These are phyloP conservation scores for Oryzias javanicus DNA, from an alignment of 2,113 vertebrate genomes.

Conservation along the genomic window DNA sequence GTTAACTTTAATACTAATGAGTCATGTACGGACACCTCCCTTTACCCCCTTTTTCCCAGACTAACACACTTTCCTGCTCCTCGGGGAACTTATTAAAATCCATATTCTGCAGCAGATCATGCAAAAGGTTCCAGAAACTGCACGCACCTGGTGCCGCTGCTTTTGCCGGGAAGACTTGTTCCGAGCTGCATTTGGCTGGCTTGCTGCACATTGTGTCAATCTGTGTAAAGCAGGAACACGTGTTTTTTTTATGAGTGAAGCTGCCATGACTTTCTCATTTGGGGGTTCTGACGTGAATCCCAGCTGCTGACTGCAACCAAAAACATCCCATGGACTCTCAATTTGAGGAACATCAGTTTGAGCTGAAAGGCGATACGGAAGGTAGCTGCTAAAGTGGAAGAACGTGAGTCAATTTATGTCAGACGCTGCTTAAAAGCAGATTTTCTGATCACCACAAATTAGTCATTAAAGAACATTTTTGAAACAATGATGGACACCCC, in stretches of 20 bases:
- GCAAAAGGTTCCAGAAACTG: slow-evolving; percentile 66
- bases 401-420: slow-evolving; percentile 24
- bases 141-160: slow-evolving; percentile 65
- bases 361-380: slow-evolving; percentile 41
- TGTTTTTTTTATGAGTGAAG: slow-evolving; percentile 7
- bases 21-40: slow-evolving; percentile 36
- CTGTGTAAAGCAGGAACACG: slow-evolving; percentile 1
- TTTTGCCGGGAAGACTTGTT: slow-evolving; percentile 32
- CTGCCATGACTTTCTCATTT: slow-evolving; percentile 25
- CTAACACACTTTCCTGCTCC: slow-evolving; percentile 60
- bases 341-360: slow-evolving; percentile 67
- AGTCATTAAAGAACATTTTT: neutral
- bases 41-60: slow-evolving; percentile 60
- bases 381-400: slow-evolving; percentile 50
- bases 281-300: slow-evolving; percentile 42
- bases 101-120: slow-evolving; percentile 67
- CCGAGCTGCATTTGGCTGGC: slow-evolving; percentile 32
- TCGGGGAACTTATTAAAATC: slow-evolving; percentile 78
- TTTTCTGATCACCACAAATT: neutral
- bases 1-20: slow-evolving; percentile 34
- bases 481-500: no score
- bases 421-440: neutral
- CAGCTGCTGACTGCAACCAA: slow-evolving; percentile 43
- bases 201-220: slow-evolving; percentile 11
- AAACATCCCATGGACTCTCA: slow-evolving; percentile 32